Conservation (phyloP, 2,113 vertebrate genomes). For the Gopherus evgoodei region DNA sequence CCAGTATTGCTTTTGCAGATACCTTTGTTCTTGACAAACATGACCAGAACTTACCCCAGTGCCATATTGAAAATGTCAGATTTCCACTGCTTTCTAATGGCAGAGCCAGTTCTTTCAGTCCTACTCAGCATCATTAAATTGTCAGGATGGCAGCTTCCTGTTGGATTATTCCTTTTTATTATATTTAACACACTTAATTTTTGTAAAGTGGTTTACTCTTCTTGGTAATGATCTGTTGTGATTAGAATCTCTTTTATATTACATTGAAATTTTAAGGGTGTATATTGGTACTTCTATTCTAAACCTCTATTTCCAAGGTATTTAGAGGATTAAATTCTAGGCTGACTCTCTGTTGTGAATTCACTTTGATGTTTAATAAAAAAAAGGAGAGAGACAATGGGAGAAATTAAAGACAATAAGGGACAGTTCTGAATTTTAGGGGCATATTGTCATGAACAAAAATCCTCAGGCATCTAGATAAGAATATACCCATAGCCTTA, state of each 20-base stretch:
- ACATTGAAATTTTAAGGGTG: conserved; percentile 71
- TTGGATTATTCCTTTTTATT: conserved; percentile 83
- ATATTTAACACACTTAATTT: conserved; percentile 82
- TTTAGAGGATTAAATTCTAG: conserved; percentile 80
- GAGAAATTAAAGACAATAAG: conserved; percentile 70
- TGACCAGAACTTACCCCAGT: conserved; percentile 38
- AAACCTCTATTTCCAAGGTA: conserved; percentile 76
- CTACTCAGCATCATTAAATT: conserved; percentile 76
- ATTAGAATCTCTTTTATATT: conserved; percentile 78
- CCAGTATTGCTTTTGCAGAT: not conserved
- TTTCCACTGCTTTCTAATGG: conserved; percentile 58
- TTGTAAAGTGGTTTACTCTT: conserved; percentile 74
- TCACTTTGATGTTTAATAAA: conserved; percentile 74
- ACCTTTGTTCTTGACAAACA: not conserved
- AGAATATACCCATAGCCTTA: conserved; percentile 68
- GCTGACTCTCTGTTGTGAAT: conserved; percentile 80
- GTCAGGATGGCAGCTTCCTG: conserved; percentile 72
- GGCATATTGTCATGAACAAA: conserved; percentile 69
- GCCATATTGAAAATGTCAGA: conserved; percentile 70
- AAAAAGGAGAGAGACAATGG: conserved; percentile 68
- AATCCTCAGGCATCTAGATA: conserved; percentile 68
- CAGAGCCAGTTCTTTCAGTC: conserved; percentile 73
- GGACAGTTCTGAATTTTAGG: conserved; percentile 75
- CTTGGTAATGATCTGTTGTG: conserved; percentile 79
- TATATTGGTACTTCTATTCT: conserved; percentile 73